Conservation (phyloP, 2,113 vertebrate species). For the Hemibagrus wyckioides region DNA sequence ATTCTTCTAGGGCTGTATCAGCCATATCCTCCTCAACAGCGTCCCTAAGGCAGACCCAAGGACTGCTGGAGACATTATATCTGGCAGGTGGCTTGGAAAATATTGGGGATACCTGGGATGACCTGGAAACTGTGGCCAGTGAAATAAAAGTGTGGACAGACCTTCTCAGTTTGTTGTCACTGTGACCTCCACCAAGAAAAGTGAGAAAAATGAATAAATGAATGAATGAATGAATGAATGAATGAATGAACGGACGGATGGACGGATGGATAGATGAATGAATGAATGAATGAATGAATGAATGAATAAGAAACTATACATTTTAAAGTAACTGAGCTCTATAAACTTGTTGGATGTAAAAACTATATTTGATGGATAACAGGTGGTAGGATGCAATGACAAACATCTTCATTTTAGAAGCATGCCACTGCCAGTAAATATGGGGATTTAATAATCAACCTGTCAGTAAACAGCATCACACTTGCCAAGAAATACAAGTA, state of each 20-base stretch:
- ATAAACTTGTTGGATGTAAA: background rate
- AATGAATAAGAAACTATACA: background rate
- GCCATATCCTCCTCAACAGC: background rate
- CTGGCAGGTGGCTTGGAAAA: background rate
- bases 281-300: background rate
- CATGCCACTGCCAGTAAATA: background rate
- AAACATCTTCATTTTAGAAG: background rate
- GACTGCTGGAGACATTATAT: background rate
- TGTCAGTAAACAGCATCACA: background rate
- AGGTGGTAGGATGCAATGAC: background rate
- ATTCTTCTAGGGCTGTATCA: background rate
- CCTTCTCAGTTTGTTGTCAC: background rate
- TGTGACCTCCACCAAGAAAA: background rate
- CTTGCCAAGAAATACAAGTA: slow-evolving; percentile 5
- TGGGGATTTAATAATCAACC: slow-evolving; percentile 1
- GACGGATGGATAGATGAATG: no score
- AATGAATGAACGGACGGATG: background rate
- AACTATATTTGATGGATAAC: background rate
- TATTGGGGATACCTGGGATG: background rate
- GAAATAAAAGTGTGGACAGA: background rate
- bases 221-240: background rate
- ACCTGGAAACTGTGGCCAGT: background rate
- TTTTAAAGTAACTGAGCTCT: background rate
- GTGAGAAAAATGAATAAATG: background rate
- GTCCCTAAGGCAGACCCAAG: background rate